Percentiles rank a stretch among this genome's conserved stretches.
These are phyloP conservation scores for Eulemur rufifrons DNA, from an alignment of 2,113 vertebrate genomes.

Conservation along the genomic window DNA sequence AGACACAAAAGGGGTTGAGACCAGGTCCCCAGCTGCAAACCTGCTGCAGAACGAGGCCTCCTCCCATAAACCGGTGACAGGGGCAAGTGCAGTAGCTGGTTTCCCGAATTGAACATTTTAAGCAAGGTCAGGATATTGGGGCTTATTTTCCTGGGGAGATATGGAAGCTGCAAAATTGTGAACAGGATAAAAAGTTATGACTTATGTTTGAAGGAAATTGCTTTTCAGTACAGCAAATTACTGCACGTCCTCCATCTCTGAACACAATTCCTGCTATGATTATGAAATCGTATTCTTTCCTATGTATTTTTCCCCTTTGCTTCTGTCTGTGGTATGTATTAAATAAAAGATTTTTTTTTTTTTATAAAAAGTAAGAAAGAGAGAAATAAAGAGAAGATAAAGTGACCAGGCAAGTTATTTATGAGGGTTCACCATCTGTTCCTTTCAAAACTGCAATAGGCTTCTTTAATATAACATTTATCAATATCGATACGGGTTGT, in stretches of 20 bases:
- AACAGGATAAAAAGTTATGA: conserved; percentile 33
- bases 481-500: background rate
- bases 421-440: conserved; percentile 9
- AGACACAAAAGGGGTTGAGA: background rate
- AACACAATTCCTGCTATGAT: conserved; percentile 36
- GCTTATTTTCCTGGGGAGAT: conserved; percentile 28
- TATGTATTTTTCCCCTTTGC: conserved; percentile 8
- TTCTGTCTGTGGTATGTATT: background rate
- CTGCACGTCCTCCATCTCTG: conserved; percentile 16
- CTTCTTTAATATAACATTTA: conserved; percentile 21
- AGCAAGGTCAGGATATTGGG: conserved; percentile 36
- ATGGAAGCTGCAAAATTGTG: conserved; percentile 2
- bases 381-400: background rate
- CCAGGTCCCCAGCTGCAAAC: background rate
- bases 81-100: background rate
- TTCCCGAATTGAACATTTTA: background rate
- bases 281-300: conserved; percentile 51
- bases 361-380: background rate
- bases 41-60: background rate
- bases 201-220: conserved; percentile 51
- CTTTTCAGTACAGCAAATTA: conserved; percentile 65
- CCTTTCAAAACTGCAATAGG: background rate
- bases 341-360: conserved; percentile 21
- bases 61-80: background rate
- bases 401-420: conserved; percentile 21